phyloP scores from a whole-genome alignment of 2,797 vertebrate species.

The Enteromius unitaeniatus region DNA sequence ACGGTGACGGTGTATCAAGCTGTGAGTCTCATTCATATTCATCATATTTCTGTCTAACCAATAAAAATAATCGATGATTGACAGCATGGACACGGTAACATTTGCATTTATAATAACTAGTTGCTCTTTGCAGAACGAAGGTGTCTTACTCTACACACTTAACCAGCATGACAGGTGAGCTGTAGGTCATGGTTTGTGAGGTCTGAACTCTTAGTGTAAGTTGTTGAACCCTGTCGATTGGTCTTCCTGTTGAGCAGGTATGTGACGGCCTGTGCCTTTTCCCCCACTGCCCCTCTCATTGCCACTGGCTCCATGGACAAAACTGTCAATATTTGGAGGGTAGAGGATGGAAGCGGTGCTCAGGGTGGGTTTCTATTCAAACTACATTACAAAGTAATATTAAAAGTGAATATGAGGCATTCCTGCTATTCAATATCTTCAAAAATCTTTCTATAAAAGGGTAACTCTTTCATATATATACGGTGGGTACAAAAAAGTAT shows the following conservation, averaged over 20 bases:
- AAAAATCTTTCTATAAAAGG: background rate
- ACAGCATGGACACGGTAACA: background rate
- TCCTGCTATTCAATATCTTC: background rate
- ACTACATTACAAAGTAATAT: background rate
- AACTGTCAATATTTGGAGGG: constrained; percentile 90
- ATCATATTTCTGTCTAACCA: constrained; percentile 22
- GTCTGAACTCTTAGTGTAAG: background rate
- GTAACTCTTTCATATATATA: background rate
- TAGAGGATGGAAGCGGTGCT: constrained; percentile 75
- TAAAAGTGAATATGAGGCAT: background rate
- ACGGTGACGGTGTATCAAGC: constrained; percentile 78
- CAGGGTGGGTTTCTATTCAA: constrained; percentile 67
- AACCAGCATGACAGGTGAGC: constrained; percentile 89
- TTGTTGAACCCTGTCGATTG: background rate
- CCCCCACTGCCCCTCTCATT: constrained; percentile 81
- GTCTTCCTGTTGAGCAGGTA: constrained; percentile 79
- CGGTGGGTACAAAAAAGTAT: too few species aligned
- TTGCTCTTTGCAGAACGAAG: constrained; percentile 79
- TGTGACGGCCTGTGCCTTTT: constrained; percentile 92
- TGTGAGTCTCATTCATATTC: constrained; percentile 68
- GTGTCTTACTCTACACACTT: constrained; percentile 84
- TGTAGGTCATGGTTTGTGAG: constrained; percentile 28
- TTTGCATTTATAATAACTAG: background rate
- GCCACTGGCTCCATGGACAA: constrained; percentile 98
- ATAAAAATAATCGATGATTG: constrained; percentile 18